phyloP scores from a whole-genome alignment of 2,797 vertebrate genomes.

The Benthosema pterotum region DNA sequence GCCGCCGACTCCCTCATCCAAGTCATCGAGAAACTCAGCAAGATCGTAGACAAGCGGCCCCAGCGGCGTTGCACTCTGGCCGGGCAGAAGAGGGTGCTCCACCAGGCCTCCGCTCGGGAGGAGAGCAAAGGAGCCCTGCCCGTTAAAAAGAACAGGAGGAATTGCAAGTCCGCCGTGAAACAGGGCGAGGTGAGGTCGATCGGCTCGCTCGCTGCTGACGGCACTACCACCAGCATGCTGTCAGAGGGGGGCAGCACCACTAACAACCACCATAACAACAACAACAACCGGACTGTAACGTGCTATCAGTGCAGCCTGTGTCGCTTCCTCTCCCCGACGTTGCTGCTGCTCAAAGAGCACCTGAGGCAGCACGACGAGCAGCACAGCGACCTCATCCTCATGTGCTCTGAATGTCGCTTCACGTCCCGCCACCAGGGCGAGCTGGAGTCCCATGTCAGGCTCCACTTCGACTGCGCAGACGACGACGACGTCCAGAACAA shows the following conservation, averaged over 20 bases:
- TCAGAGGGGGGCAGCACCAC: slow-evolving; percentile 28
- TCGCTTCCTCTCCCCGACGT: slow-evolving; percentile 86
- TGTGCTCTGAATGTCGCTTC: slow-evolving; percentile 86
- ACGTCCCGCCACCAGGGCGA: slow-evolving; percentile 89
- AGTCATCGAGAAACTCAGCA: slow-evolving; percentile 96
- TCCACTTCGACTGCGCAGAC: slow-evolving; percentile 75
- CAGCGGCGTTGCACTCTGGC: slow-evolving; percentile 82
- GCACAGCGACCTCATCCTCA: slow-evolving; percentile 80
- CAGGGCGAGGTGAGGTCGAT: neutral
- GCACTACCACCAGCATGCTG: neutral
- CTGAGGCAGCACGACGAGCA: slow-evolving; percentile 89
- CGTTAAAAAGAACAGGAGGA: slow-evolving; percentile 73
- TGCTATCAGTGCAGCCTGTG: slow-evolving; percentile 97
- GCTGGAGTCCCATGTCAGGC: slow-evolving; percentile 89
- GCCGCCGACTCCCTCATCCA: slow-evolving; percentile 91
- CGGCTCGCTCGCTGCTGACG: too few species aligned
- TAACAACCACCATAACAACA: slow-evolving; percentile 49
- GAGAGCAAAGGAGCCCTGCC: slow-evolving; percentile 68
- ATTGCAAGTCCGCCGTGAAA: slow-evolving; percentile 23
- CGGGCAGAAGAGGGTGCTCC: slow-evolving; percentile 85
- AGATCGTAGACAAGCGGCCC: slow-evolving; percentile 92
- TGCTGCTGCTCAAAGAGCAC: slow-evolving; percentile 87
- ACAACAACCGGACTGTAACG: slow-evolving; percentile 80
- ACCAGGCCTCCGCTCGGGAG: slow-evolving; percentile 56
- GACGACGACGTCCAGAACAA: slow-evolving; percentile 22